Percentiles rank a stretch among this genome's conserved stretches.
Evolutionary conservation across 1,140 invertebrate genomes (phyloP).

Genomic region (Harpegnathos saltator): DNA sequence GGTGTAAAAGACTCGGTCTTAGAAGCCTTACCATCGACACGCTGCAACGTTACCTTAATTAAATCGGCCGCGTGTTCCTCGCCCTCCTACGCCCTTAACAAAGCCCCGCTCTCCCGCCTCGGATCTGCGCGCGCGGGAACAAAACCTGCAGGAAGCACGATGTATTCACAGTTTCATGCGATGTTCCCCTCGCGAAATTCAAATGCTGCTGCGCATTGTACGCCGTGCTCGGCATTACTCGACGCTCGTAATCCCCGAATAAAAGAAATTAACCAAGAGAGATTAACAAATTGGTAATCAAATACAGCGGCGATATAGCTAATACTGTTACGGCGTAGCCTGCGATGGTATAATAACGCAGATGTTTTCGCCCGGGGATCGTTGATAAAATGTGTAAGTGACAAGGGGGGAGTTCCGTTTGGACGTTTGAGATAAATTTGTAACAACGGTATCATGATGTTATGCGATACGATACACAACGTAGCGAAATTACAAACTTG

Average conservation of each 20-base stretch:
- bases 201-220: slow-evolving; percentile 41
- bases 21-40: slow-evolving; percentile 35
- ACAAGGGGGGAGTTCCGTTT: too few species aligned
- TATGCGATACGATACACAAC: too few species aligned
- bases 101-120: neutral
- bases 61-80: slow-evolving; percentile 20
- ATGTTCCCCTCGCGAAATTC: slow-evolving; percentile 25
- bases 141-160: slow-evolving; percentile 28
- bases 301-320: neutral
- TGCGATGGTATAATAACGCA: too few species aligned
- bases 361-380: neutral
- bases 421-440: too few species aligned
- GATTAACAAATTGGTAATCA: slow-evolving; percentile 12
- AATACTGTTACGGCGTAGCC: neutral
- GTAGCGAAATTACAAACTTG: too few species aligned
- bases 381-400: neutral
- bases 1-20: neutral
- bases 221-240: slow-evolving; percentile 12
- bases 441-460: too few species aligned
- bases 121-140: slow-evolving; percentile 32
- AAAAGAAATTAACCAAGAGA: slow-evolving; percentile 13
- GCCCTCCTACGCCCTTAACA: slow-evolving; percentile 13
- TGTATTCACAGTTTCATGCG: slow-evolving; percentile 46
- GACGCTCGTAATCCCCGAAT: slow-evolving; percentile 1
- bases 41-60: slow-evolving; percentile 46